These are phyloP conservation scores for Scytalopus superciliaris DNA, from an alignment of 2,113 vertebrate genomes.

Conservation along the genomic window DNA sequence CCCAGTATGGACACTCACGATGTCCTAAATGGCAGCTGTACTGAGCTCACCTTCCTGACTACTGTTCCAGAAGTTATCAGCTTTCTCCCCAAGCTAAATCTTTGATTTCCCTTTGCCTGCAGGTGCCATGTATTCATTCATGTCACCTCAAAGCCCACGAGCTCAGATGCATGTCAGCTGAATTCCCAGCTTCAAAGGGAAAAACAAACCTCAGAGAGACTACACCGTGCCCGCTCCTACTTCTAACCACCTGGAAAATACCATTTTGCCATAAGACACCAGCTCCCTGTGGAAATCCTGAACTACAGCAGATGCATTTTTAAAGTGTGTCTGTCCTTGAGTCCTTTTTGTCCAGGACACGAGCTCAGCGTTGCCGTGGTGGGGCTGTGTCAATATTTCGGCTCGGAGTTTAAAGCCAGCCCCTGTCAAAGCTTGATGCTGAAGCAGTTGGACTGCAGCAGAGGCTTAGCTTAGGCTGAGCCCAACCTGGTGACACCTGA, in stretches of 20 bases:
- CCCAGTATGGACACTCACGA: neutral
- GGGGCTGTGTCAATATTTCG: neutral
- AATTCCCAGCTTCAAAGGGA: neutral
- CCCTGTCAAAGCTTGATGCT: neutral
- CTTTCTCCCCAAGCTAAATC: neutral
- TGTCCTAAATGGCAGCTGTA: neutral
- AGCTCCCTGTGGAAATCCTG: neutral
- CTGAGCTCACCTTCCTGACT: neutral
- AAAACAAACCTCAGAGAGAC: neutral
- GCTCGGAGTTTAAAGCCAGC: neutral
- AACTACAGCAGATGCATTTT: neutral
- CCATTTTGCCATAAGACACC: neutral
- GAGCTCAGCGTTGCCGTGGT: neutral
- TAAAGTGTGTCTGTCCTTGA: neutral
- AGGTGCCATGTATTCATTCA: neutral
- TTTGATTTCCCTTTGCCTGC: neutral
- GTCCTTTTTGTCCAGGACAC: neutral
- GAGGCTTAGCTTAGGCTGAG: neutral
- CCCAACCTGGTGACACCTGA: neutral
- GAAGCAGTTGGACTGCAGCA: neutral
- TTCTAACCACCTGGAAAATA: neutral
- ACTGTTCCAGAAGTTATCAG: neutral
- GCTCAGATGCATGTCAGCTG: neutral
- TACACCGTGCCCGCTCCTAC: neutral
- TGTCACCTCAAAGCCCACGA: neutral